Evolutionary conservation across 1,140 invertebrate species (phyloP).

Genomic region (Elymnias hypermnestra): DNA sequence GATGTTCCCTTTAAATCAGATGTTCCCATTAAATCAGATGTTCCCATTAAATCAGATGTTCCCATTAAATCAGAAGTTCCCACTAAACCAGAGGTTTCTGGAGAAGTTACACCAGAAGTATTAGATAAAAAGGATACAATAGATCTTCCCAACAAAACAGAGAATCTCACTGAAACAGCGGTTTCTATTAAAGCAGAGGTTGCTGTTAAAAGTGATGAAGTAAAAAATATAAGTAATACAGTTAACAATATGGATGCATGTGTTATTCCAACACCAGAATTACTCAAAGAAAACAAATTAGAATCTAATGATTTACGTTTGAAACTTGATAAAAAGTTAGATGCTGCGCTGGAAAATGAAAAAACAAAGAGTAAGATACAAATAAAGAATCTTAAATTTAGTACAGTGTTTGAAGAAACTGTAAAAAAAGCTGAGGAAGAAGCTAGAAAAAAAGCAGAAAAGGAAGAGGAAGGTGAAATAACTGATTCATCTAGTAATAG

Average conservation of each 20-base stretch:
- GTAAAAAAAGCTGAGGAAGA: conserved; percentile 81
- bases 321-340: conserved; percentile 46
- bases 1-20: too few species aligned
- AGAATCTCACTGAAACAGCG: too few species aligned
- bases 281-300: conserved; percentile 35
- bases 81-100: too few species aligned
- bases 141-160: too few species aligned
- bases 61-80: too few species aligned
- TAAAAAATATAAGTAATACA: conserved; percentile 8
- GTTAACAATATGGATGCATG: conserved; percentile 37
- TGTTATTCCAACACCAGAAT: conserved; percentile 54
- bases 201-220: conserved; percentile 9
- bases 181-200: too few species aligned
- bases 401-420: conserved; percentile 80
- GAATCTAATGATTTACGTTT: conserved; percentile 29
- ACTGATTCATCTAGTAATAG: conserved; percentile 77
- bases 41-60: too few species aligned
- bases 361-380: conserved; percentile 73
- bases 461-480: conserved; percentile 80
- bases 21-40: too few species aligned
- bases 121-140: neutral
- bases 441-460: conserved; percentile 78
- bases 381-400: conserved; percentile 82
- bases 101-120: too few species aligned
- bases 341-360: conserved; percentile 37